Base-by-base conservation (phyloP, 2,797 vertebrate genomes). In the Lophotriccus pileatus region DNA sequence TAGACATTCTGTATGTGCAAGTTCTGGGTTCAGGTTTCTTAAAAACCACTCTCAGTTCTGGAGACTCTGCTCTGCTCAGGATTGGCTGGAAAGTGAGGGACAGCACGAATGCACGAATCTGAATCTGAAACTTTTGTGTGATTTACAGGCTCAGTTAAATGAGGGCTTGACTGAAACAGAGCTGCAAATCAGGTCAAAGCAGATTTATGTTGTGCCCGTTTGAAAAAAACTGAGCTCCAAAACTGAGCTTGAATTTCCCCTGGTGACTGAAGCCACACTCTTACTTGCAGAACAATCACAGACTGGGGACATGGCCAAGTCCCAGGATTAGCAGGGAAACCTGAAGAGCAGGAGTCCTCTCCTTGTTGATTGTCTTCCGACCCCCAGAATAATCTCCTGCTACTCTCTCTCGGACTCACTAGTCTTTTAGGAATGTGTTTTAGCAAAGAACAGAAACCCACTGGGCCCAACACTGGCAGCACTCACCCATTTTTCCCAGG, bases 151-250 rank as follows among this genome's bases (percentile, higher is more conserved):
- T 88, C 24, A 39, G n/a, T 87, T 64, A 91, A 96, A 96, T 87
- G 85, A 96, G 93, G 85, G 16, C 80, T 95, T 73, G 67, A 56
- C 56, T 87, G 80, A 93, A 81, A 85, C 53, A 78, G 75, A 92
- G 82, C 82, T 84, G 50, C 24, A 88, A 94, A 95, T 90, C 47
- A 90, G 92, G 94, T 94, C 94, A 96, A 69, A 93, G 41, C 18
- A 87, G 76, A 70, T 88, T 75, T 89, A 72, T 77, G 36, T 81
- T 83, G 84, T 94, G 73, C 82, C 70, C 4, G 0, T 93, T 94
- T 79, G 74, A 73, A 95, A 93, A n/a, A n/a, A n/a, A n/a, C n/a
- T n/a, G n/a, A n/a, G 75, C 82, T 83, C 87, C 46, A 64, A 85
- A 95, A 81, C 75, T 59, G 66, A 87, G 91, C 12, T 62, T 85